Evolutionary conservation across 2,888 invertebrate genomes (phyloP), one percentile per base, ranked within the genome.

Genomic region (Dugesia japonica): DNA sequence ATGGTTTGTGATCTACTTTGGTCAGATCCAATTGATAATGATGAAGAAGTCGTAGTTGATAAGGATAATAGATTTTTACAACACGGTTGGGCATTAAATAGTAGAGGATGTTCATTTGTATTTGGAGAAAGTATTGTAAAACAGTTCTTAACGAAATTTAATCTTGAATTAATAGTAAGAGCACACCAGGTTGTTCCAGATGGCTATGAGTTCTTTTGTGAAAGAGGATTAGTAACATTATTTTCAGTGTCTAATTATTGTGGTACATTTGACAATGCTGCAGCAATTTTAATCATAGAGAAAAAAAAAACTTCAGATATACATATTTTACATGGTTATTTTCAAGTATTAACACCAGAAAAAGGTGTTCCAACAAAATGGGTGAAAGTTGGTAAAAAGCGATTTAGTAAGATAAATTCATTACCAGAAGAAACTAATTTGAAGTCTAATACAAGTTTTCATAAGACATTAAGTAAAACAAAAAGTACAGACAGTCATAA

Each of bases 161-260:
- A 73, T 73, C 73, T 73, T 33, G 73, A 73, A 31, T 26, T 73
- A 23, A 73, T 73, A 9, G 33, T 73, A 7, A 28, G 73, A 31
- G 73, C 73, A 7, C 73, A 73, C n/a, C 73, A 73, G n/a, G 73
- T 73, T 7, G 73, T 73, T 1, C 31, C 28, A 42, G 73, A 73
- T 73, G 73, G 73, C 23, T 73, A 73, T 31, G 73, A 28, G 13
- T 73, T 73, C 26, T 31, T 23, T 28, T 27, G 31, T 23, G 33
- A 33, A 23, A 42, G 73, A 73, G 33, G 33, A 20, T n/a, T 73
- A n/a, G 31, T 73, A n/a, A 73, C 73, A 27, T 17, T 73, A 7
- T 73, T 73, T 33, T 73, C 73, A 31, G 73, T 33, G 13, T 33
- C 73, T 4, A 73, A 73, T 33, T 73, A 73, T 33, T 73, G 73